Conservation (phyloP, 2,888 invertebrate species). For the Bruchidius siliquastri region DNA sequence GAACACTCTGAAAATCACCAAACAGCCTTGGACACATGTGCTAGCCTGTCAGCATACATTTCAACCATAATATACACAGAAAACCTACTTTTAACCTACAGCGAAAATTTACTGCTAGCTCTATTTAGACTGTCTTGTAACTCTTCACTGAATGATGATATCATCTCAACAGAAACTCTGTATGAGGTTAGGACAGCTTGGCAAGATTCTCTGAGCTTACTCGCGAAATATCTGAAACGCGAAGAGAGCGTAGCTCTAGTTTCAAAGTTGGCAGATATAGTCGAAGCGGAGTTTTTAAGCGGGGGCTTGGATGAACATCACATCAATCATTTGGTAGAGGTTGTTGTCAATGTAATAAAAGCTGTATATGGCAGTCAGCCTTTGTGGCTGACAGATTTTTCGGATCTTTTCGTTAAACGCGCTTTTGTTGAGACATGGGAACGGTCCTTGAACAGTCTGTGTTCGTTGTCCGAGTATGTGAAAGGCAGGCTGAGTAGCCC, state of each 20-base stretch:
- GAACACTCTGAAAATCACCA: slow-evolving; percentile 31
- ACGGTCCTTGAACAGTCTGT: slow-evolving; percentile 15
- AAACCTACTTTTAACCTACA: slow-evolving; percentile 42
- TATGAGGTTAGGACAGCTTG: slow-evolving; percentile 56
- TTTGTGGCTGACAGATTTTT: slow-evolving; percentile 24
- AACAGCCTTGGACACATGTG: slow-evolving; percentile 49
- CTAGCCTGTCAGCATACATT: slow-evolving; percentile 52
- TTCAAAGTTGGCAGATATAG: slow-evolving; percentile 22
- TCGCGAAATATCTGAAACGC: slow-evolving; percentile 22
- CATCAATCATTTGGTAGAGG: slow-evolving; percentile 23
- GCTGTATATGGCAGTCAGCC: slow-evolving; percentile 31
- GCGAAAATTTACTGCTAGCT: slow-evolving; percentile 47
- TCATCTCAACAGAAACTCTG: slow-evolving; percentile 49
- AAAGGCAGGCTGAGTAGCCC: slow-evolving; percentile 32
- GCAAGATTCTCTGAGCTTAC: slow-evolving; percentile 51
- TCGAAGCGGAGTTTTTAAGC: slow-evolving; percentile 23
- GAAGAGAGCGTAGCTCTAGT: slow-evolving; percentile 19
- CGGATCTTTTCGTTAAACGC: slow-evolving; percentile 30
- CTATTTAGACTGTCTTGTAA: slow-evolving; percentile 50
- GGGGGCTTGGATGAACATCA: slow-evolving; percentile 12
- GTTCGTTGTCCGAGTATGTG: slow-evolving; percentile 33
- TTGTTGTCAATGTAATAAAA: slow-evolving; percentile 32
- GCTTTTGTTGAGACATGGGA: slow-evolving; percentile 19
- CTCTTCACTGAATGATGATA: slow-evolving; percentile 38
- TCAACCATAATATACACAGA: slow-evolving; percentile 51